Evolutionary conservation across 2,797 vertebrate genomes (phyloP).

Genomic region (Rhinoraja longicauda): DNA sequence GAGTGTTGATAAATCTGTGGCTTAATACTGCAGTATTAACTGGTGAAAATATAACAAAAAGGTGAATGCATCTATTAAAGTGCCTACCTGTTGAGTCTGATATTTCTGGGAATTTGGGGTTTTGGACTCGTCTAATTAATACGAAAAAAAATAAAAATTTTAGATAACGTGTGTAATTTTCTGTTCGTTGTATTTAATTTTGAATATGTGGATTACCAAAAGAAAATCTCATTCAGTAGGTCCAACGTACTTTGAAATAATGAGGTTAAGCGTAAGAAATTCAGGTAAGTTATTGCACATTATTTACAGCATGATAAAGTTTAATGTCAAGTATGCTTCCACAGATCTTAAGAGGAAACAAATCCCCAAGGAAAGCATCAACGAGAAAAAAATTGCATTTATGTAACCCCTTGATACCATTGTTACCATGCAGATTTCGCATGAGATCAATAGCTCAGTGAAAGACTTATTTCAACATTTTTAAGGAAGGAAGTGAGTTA

Average conservation of each 20-base stretch:
- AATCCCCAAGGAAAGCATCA: background rate
- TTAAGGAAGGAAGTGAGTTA: background rate
- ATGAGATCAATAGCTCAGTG: background rate
- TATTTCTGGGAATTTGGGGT: background rate
- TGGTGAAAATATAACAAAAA: constrained; percentile 15
- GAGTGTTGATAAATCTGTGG: constrained; percentile 26
- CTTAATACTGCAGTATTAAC: constrained; percentile 29
- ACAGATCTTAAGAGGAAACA: background rate
- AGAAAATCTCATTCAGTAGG: background rate
- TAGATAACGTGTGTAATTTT: constrained; percentile 19
- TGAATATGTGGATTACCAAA: background rate
- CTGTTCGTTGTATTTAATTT: background rate
- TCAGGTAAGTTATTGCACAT: background rate
- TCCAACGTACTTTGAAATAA: background rate
- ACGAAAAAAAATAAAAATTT: constrained; percentile 34
- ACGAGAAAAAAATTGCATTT: background rate
- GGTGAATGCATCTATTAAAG: constrained; percentile 17
- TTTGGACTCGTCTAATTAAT: constrained; percentile 33
- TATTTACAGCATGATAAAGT: background rate
- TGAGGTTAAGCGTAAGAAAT: background rate
- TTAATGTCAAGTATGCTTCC: background rate
- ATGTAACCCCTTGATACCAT: too few species aligned
- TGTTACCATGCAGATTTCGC: background rate
- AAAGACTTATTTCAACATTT: background rate
- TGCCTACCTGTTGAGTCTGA: constrained; percentile 36